Base-by-base conservation (phyloP, 2,113 vertebrate genomes). In the Pseudopipra pipra region DNA sequence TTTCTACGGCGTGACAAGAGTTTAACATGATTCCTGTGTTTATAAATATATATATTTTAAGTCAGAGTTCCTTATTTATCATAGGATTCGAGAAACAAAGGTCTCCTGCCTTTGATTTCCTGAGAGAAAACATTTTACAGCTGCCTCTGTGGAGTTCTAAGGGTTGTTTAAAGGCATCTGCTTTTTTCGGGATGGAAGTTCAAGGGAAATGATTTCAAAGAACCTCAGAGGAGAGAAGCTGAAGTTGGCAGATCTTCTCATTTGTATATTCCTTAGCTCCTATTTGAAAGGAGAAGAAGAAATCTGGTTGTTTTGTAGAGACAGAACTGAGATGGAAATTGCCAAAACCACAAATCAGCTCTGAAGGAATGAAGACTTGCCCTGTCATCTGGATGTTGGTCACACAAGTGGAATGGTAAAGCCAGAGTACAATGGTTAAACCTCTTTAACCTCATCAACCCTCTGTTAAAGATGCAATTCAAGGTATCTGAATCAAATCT, bases 131-230 rank as follows among this genome's bases (percentile, higher is more conserved):
- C 76, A 91, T 96, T 96, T 87, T 96, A 58, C 49, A 85, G 90
- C 59, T 87, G 90, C 86, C 54, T 95, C 85, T 11, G 1, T 47
- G 55, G 83, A 94, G 89, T 96, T 96, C 96, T 97, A 80, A 97
- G 85, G 41, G 73, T 70, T 96, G 89, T 96, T 96, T 96, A 95
- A 97, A 96, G 85, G 88, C 73, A 90, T 93, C 79, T 89, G 78
- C 49, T 88, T 68, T 94, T 89, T 87, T 87, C 85, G 87, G 86
- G 89, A 95, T 62, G 80, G 91, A 58, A 96, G 91, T 97, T 96
- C 93, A 97, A 97, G 95, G 89, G 89, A 90, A 96, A 66, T 49
- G 8, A 93, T 97, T 97, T 97, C 95, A 97, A 97, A 97, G 93
- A 89, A 90, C 47, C 93, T 88, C 90, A 73, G 94, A 90, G 44